Evolutionary conservation across 37 sponge, comb jelly and placozoan species (phyloP), one percentile per base, ranked within the genome.

Genomic region (Bolinopsis microptera): DNA sequence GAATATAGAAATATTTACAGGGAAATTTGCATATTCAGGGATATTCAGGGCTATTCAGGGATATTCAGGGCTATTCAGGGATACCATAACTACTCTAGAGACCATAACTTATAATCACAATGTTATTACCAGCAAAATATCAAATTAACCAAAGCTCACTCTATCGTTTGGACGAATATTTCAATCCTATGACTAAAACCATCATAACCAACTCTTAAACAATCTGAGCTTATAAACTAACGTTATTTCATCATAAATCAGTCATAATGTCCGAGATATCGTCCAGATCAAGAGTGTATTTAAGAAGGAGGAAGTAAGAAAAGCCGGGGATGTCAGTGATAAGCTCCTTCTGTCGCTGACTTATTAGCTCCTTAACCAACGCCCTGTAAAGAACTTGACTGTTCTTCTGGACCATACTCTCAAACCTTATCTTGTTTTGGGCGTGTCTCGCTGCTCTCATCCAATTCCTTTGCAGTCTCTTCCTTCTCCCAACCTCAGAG

Each of bases 321-420:
- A 86, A 86, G 0, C 90, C 90, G 16, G 90, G 90, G 26, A 86
- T 40, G 35, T 86, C 90, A 3, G 90, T 25, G 39, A 86, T 41
- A 2, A 34, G 34, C 0, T 40, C 8, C 27, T 39, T 41, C 61
- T 86, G 90, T 27, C 36, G 34, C 61, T 41, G 25, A 8, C 22
- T 25, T 3, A 86, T 38, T 0, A 86, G 61, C 26, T 86, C 90
- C 30, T 40, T 86, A 9, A 86, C 90, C 48, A 86, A 48, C 3
- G 90, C 36, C 28, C 35, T 38, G 61, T 86, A 86, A 27, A 86
- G 61, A 39, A 34, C 35, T 38, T 28, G 25, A 40, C 90, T 86
- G 61, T 86, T 86, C 90, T 86, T 24, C 48, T 86, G 34, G 26
- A 86, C 2, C 90, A 86, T 86, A 25, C 26, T 86, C 25, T 86